Conservation (phyloP, 2,113 vertebrate species). For the Eclectus roratus region DNA sequence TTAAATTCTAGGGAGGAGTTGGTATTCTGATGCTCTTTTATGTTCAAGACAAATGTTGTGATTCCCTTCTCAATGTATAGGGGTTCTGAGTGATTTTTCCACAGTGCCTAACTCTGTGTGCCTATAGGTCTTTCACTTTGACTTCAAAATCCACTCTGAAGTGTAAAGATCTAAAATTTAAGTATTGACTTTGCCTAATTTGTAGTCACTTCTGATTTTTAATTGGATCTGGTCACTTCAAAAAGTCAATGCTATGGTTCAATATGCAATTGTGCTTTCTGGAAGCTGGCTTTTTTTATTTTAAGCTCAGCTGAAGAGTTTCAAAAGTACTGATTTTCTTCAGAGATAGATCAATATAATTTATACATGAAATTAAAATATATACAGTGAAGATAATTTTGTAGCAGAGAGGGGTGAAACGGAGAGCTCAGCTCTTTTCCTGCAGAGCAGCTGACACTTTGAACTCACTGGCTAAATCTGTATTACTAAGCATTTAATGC, state of each 20-base stretch:
- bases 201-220: neutral
- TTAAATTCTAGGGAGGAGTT: neutral
- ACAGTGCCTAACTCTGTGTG: neutral
- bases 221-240: neutral
- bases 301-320: neutral
- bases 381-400: neutral
- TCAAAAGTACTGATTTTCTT: neutral
- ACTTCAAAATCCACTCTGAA: neutral
- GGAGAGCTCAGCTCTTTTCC: neutral
- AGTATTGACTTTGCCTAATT: neutral
- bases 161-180: neutral
- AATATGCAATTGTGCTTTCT: neutral
- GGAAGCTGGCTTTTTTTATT: neutral
- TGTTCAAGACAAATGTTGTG: neutral
- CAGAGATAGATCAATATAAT: neutral
- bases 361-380: neutral
- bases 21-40: neutral
- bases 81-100: neutral
- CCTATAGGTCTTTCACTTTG: neutral
- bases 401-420: neutral
- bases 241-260: neutral
- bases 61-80: neutral
- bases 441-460: neutral
- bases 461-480: neutral
- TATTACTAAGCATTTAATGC: neutral